phyloP scores from a whole-genome alignment of 2,888 invertebrate genomes.

The Agonum fuliginosum region DNA sequence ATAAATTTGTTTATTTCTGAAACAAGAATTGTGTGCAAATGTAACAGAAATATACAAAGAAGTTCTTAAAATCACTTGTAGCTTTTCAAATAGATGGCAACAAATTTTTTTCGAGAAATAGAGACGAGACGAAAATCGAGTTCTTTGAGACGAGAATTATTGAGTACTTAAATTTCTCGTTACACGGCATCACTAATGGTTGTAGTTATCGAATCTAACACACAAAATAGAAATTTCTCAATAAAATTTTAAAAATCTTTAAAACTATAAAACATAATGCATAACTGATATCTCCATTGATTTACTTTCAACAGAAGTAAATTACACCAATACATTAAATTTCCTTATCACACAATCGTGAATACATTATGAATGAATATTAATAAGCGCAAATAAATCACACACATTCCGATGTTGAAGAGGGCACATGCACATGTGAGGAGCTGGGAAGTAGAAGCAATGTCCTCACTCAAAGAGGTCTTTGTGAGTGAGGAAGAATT shows the following conservation, averaged over 20 bases:
- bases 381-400: slow-evolving; percentile 37
- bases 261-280: background rate
- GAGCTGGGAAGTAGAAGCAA: background rate
- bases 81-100: too few species aligned
- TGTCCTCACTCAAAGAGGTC: background rate
- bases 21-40: too few species aligned
- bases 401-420: slow-evolving; percentile 20
- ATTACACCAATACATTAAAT: slow-evolving; percentile 5
- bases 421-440: background rate
- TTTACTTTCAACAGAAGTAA: slow-evolving; percentile 3
- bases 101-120: too few species aligned
- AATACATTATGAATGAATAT: slow-evolving; percentile 36
- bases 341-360: slow-evolving; percentile 4
- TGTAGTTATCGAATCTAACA: too few species aligned
- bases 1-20: too few species aligned
- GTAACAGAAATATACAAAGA: too few species aligned
- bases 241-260: background rate
- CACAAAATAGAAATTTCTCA: background rate
- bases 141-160: too few species aligned
- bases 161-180: too few species aligned
- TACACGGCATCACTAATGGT: too few species aligned
- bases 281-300: slow-evolving; percentile 7
- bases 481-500: background rate
- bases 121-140: too few species aligned
- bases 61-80: too few species aligned